These are phyloP conservation scores for Physella acuta DNA, from an alignment of 1,140 invertebrate species.

Conservation along the genomic window DNA sequence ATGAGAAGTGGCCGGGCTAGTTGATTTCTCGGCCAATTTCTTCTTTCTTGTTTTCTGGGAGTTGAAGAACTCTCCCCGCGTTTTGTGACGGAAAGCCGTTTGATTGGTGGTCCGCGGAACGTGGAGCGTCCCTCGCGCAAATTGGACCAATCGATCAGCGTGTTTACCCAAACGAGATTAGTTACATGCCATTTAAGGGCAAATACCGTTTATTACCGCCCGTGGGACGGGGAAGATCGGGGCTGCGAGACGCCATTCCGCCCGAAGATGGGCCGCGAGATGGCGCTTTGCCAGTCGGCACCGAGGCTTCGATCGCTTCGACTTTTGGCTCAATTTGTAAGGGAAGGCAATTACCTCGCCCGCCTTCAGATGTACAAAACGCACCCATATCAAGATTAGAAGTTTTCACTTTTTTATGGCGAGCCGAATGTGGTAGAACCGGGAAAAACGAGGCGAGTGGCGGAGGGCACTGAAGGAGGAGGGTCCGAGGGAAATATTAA, in stretches of 20 bases:
- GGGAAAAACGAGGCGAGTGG: not conserved
- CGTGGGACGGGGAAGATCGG: constrained; percentile 9
- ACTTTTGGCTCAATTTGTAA: constrained; percentile 18
- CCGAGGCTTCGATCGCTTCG: constrained; percentile 17
- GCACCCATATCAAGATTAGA: constrained; percentile 21
- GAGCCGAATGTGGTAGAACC: not conserved
- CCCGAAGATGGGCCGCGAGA: not conserved
- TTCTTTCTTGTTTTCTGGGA: not conserved
- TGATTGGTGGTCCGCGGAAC: constrained; percentile 13
- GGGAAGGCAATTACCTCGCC: constrained; percentile 17
- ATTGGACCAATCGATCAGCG: constrained; percentile 24
- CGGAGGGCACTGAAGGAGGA: not conserved
- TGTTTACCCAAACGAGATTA: constrained; percentile 31
- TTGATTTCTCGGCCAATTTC: no score
- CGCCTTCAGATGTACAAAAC: constrained; percentile 8
- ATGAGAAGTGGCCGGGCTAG: no score
- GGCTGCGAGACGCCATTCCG: constrained; percentile 14
- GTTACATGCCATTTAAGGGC: constrained; percentile 34
- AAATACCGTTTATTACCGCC: constrained; percentile 27
- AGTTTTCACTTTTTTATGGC: not conserved
- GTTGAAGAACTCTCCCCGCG: not conserved
- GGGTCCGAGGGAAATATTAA: not conserved
- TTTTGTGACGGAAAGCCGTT: constrained; percentile 7
- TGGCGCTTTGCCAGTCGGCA: constrained; percentile 21
- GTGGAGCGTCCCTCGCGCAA: constrained; percentile 15